phyloP scores from a whole-genome alignment of 2,888 invertebrate species.

The Hylaea fasciaria region DNA sequence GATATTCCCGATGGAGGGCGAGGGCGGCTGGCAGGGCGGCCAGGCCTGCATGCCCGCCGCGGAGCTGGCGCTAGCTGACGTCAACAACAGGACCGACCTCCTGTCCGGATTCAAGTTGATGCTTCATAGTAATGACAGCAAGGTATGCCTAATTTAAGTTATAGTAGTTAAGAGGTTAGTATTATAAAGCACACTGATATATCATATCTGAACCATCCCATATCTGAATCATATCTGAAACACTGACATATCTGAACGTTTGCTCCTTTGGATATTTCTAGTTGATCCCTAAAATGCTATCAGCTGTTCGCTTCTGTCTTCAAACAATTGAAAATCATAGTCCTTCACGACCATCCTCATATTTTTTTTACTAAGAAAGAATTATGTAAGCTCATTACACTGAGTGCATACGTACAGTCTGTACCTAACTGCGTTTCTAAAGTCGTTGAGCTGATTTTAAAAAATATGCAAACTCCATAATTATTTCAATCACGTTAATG shows the following conservation, averaged over 20 bases:
- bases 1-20: slow-evolving; percentile 98
- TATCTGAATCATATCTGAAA: too few species aligned
- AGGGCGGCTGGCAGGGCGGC: slow-evolving; percentile 99
- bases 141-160: slow-evolving; percentile 86
- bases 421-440: too few species aligned
- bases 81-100: slow-evolving; percentile 94
- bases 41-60: slow-evolving; percentile 99
- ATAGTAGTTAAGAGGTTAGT: too few species aligned
- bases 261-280: background rate
- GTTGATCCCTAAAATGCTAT: too few species aligned
- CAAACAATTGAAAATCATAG: too few species aligned
- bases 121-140: slow-evolving; percentile 98
- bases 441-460: too few species aligned
- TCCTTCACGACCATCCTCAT: too few species aligned
- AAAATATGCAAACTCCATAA: slow-evolving; percentile 26
- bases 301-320: too few species aligned
- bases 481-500: slow-evolving; percentile 66
- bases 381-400: background rate
- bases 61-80: slow-evolving; percentile 97
- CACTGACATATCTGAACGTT: background rate
- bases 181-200: too few species aligned
- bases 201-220: too few species aligned
- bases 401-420: too few species aligned
- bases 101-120: slow-evolving; percentile 95
- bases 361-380: too few species aligned